phyloP scores from a whole-genome alignment of 2,113 vertebrate species.

The Todiramphus saurophagus region DNA sequence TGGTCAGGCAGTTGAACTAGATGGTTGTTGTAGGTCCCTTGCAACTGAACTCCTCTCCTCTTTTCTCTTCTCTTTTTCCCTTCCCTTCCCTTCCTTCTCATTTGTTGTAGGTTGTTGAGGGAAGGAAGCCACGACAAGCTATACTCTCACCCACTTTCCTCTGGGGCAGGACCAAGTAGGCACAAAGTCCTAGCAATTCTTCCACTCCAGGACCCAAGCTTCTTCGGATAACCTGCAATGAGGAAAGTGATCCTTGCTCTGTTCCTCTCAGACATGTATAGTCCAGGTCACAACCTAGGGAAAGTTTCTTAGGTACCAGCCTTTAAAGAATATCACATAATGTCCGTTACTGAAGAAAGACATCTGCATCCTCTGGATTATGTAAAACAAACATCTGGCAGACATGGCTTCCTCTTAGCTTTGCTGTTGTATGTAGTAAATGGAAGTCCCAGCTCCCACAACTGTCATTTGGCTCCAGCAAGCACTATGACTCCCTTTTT shows the following conservation, averaged over 20 bases:
- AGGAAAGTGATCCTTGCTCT: not conserved
- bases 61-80: not conserved
- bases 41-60: not conserved
- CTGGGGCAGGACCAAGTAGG: not conserved
- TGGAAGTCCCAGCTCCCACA: constrained; percentile 42
- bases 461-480: constrained; percentile 53
- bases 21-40: not conserved
- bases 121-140: not conserved
- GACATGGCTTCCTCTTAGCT: constrained; percentile 37
- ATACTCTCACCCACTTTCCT: not conserved
- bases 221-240: not conserved
- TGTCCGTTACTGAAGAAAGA: constrained; percentile 19
- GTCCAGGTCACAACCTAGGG: not conserved
- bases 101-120: not conserved
- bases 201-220: not conserved
- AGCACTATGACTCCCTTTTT: constrained; percentile 31
- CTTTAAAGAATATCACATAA: constrained; percentile 8
- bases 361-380: constrained; percentile 64
- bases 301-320: constrained; percentile 20
- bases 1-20: not conserved
- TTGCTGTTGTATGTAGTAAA: constrained; percentile 39
- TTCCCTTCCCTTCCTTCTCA: not conserved
- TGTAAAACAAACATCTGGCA: constrained; percentile 67
- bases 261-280: not conserved
- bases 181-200: not conserved